Conservation (phyloP, 1,140 invertebrate genomes). For the Drosophila asahinai region DNA sequence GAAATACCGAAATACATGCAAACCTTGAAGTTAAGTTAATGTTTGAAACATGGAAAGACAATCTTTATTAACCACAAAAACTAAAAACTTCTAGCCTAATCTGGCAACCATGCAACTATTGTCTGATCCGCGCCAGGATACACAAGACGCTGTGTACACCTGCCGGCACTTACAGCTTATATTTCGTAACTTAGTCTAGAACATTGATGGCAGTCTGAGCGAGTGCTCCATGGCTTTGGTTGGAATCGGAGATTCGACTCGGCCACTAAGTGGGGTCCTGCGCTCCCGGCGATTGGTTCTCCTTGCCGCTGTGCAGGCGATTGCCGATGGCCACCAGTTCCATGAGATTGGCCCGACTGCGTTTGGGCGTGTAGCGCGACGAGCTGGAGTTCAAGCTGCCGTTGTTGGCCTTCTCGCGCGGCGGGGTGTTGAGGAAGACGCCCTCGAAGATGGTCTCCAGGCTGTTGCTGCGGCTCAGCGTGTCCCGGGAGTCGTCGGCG, state of each 20-base stretch:
- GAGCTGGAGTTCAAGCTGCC: slow-evolving; percentile 21
- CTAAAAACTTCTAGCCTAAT: slow-evolving; percentile 12
- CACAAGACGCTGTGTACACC: slow-evolving; percentile 54
- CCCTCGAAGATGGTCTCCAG: slow-evolving; percentile 83
- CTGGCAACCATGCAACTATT: slow-evolving; percentile 6
- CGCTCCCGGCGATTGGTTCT: slow-evolving; percentile 63
- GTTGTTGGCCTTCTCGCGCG: slow-evolving; percentile 55
- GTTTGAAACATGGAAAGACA: slow-evolving; percentile 82
- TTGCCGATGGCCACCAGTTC: slow-evolving; percentile 70
- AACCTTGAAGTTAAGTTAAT: slow-evolving; percentile 20
- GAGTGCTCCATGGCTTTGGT: slow-evolving; percentile 57
- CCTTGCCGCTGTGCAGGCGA: slow-evolving; percentile 58
- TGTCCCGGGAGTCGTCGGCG: slow-evolving; percentile 38
- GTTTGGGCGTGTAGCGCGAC: slow-evolving; percentile 58
- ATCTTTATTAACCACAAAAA: slow-evolving; percentile 54
- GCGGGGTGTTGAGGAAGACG: slow-evolving; percentile 78
- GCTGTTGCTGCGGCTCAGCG: slow-evolving; percentile 52
- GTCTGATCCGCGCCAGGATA: slow-evolving; percentile 41
- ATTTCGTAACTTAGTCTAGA: slow-evolving; percentile 55
- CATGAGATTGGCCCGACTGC: slow-evolving; percentile 65
- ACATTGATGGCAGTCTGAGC: slow-evolving; percentile 58
- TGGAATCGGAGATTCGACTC: not conserved
- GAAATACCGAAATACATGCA: not conserved
- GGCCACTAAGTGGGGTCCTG: slow-evolving; percentile 44
- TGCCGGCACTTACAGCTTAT: slow-evolving; percentile 5